Base-by-base conservation (phyloP, 2,888 invertebrate genomes). In the Pammene fasciana region DNA sequence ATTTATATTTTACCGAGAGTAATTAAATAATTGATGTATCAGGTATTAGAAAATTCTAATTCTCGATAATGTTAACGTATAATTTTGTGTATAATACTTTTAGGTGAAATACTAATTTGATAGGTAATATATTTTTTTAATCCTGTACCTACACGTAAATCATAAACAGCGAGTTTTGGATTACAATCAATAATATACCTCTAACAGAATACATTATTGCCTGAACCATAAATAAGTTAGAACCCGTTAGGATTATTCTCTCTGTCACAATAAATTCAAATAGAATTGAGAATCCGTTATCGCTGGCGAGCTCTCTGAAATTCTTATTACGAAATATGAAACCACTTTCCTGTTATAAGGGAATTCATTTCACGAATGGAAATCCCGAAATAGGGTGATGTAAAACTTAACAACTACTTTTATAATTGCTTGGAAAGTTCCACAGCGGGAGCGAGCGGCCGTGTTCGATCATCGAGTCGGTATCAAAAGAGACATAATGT, bases 351-450 rank as follows among this genome's bases (percentile, higher is more conserved):
- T 76, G 78, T 80, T 85, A 86, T 84, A 84, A 81, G 76, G 78
- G 84, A 86, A 83, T 84, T 83, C 79, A 84, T 82, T 85, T 77
- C 76, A 72, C 77, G 82, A 83, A 84, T 82, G 82, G 83, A 85
- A 86, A 84, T 82, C 82, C 81, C 71, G 78, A 83, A 82, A 79
- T 80, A 78, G 82, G 81, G 80, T 81, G 81, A 82, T 84, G 81
- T 78, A 78, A 82, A 87, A 87, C 86, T 88, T 86, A 77, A 79
- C 80, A 85, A 88, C 87, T 88, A 87, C 88, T 89, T 88, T 82
- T 81, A 86, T 87, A 89, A 89, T 88, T 88, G 87, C 85, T 83
- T 82, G 81, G 76, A 84, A 89, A 88, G 83, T 89, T 89, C 73
- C 45, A 43, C 43, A 52, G 52, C 45, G 41, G 50, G 55, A 50